Evolutionary conservation across 2,113 vertebrate genomes (phyloP).

Genomic region (Benitochromis conjunctus): DNA sequence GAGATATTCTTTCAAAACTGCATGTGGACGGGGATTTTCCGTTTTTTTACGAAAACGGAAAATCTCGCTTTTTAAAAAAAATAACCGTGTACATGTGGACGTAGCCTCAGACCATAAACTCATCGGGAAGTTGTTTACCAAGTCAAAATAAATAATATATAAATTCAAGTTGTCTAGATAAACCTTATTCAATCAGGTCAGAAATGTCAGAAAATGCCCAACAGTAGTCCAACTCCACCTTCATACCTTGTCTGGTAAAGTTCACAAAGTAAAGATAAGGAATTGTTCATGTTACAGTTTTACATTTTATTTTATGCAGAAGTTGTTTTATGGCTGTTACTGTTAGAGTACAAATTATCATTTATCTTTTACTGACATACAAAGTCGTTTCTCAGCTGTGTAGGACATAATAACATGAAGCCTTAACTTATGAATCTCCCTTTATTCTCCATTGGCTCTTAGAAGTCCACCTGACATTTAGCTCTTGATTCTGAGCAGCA

Average conservation of each 20-base stretch:
- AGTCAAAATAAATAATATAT: neutral
- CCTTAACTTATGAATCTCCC: neutral
- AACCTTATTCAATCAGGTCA: neutral
- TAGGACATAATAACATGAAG: neutral
- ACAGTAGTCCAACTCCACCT: neutral
- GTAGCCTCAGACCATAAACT: neutral
- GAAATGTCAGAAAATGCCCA: neutral
- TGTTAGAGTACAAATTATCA: neutral
- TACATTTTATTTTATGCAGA: neutral
- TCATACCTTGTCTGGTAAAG: neutral
- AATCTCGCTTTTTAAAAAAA: too few relatives aligned
- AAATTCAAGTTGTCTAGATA: neutral
- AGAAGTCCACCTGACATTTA: constrained; percentile 35
- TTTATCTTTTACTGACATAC: neutral
- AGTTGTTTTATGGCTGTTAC: neutral
- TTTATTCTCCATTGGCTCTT: neutral
- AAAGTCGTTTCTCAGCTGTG: neutral
- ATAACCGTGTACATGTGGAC: too few relatives aligned
- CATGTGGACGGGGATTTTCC: too few relatives aligned
- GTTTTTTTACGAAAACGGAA: too few relatives aligned
- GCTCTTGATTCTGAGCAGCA: constrained; percentile 23
- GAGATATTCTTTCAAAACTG: too few relatives aligned
- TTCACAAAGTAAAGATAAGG: neutral
- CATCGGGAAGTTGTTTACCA: neutral
- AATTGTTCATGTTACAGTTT: neutral